Evolutionary conservation across 2,888 invertebrate species (phyloP), one percentile per base, ranked within the genome.

Genomic region (Bugulina stolonifera): DNA sequence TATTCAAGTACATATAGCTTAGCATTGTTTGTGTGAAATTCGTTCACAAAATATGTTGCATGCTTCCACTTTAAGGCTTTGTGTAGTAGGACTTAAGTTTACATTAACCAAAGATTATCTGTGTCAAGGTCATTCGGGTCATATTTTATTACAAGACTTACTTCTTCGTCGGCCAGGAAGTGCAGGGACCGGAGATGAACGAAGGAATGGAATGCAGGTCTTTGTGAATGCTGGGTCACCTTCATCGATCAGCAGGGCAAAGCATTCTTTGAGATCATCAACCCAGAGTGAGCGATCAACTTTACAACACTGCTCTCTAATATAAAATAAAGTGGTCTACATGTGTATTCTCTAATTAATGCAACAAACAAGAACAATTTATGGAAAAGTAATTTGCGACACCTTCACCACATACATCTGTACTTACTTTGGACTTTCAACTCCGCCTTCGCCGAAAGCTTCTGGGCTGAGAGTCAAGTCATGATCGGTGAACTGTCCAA

Each of bases 101-200:
- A n/a, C n/a, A n/a, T n/a, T n/a, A n/a, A n/a, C n/a, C n/a, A n/a
- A n/a, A n/a, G n/a, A n/a, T n/a, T n/a, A n/a, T n/a, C n/a, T n/a
- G n/a, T n/a, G n/a, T n/a, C n/a, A n/a, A n/a, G n/a, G n/a, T n/a
- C n/a, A n/a, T n/a, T n/a, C n/a, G n/a, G n/a, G n/a, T n/a, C n/a
- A n/a, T n/a, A n/a, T n/a, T n/a, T n/a, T n/a, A 43, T 10, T 18
- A 43, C 5, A 18, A 43, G 43, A 43, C 43, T 43, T 43, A 43
- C 43, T 43, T 43, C 18, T 43, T 10, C 43, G 43, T 43, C 43
- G 25, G 64, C 27, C 27, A 29, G 32, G 64, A 10, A 70, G 70
- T 3, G n/a, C 70, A 25, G 70, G 70, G 23, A 70, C 70, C 5
- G 70, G 43, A 25, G 70, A 70, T n/a, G 70, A 70, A 35, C 70